These are phyloP conservation scores for Polietes domitor DNA, from an alignment of 2,888 invertebrate species.

Conservation along the genomic window DNA sequence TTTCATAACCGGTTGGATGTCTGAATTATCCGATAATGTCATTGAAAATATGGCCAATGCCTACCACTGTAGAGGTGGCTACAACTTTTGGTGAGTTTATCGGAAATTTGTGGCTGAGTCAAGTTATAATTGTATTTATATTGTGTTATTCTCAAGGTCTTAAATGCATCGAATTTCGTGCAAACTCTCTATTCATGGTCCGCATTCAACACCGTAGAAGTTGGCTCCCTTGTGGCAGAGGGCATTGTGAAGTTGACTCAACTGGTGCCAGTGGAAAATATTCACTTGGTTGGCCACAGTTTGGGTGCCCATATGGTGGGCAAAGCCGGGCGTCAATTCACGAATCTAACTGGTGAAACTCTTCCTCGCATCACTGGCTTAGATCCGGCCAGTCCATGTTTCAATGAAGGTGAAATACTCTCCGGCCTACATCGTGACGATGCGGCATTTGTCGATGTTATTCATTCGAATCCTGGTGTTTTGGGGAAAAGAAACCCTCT, in stretches of 20 bases:
- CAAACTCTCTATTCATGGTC: conserved; percentile 77
- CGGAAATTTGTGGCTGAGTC: not conserved
- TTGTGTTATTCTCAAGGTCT: conserved; percentile 55
- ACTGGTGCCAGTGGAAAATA: conserved; percentile 69
- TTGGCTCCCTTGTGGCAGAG: conserved; percentile 72
- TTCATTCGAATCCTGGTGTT: conserved; percentile 75
- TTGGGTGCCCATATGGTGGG: conserved; percentile 78
- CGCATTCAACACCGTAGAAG: conserved; percentile 74
- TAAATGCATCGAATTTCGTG: conserved; percentile 74
- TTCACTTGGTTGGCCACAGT: conserved; percentile 77
- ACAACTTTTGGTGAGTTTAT: conserved; percentile 72
- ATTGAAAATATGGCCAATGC: conserved; percentile 72
- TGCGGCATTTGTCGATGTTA: conserved; percentile 76
- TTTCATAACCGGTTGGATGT: conserved; percentile 76
- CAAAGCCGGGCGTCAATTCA: conserved; percentile 72
- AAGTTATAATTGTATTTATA: not conserved
- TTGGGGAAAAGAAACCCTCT: conserved; percentile 71
- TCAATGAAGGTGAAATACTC: conserved; percentile 73
- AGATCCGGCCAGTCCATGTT: conserved; percentile 79
- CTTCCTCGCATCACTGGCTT: conserved; percentile 76
- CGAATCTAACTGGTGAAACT: conserved; percentile 67
- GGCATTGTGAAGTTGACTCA: conserved; percentile 71
- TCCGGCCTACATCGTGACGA: conserved; percentile 74
- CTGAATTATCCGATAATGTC: conserved; percentile 68
- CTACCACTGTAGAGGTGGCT: conserved; percentile 74